Base-by-base conservation (phyloP, 2,797 vertebrate species). In the Lithobates pipiens region DNA sequence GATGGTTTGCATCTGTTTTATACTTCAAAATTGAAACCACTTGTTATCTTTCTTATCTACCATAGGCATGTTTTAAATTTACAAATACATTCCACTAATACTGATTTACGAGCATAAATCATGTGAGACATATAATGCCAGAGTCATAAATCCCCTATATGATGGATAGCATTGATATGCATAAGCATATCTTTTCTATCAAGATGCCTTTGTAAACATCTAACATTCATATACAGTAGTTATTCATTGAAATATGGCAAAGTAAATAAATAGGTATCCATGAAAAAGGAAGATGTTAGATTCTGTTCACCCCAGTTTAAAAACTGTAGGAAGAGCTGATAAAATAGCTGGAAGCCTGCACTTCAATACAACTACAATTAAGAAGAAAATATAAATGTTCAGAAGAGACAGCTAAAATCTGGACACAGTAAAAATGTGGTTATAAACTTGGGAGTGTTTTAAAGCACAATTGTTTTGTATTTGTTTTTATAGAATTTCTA, bases 1-100 rank as follows among this genome's bases (percentile, higher is more conserved):
- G 89, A 90, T 92, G 91, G 90, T 93, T 91, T 95, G 50, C 92
- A 94, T 94, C 91, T 93, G 93, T 93, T 94, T 95, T 95, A 93
- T 90, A 90, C 88, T 91, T 90, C 90, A 93, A 91, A 93, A 54
- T 91, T 91, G 89, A 74, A 93, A 84, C 50, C 82, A 90, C 88
- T 79, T 90, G 93, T 92, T 92, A 91, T 94, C 89, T 90, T 89
- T 92, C 89, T 92, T 92, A 91, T 92, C 92, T 93, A 89, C 90
- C 92, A 90, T 89, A 89, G 91, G 93, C 91, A 89, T 90, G 85
- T 92, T 93, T 94, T 89, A 89, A 88, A 91, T 93, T 90, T 91
- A 92, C 89, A 92, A 85, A 90, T 93, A 36, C 90, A 93, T 91
- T 91, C 93, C 93, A 90, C 91, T 90, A 92, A 94, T 93, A 88